These are phyloP conservation scores for Aplysina aerophoba DNA, from an alignment of 37 sponge, comb jelly and placozoan genomes.

Conservation along the genomic window DNA sequence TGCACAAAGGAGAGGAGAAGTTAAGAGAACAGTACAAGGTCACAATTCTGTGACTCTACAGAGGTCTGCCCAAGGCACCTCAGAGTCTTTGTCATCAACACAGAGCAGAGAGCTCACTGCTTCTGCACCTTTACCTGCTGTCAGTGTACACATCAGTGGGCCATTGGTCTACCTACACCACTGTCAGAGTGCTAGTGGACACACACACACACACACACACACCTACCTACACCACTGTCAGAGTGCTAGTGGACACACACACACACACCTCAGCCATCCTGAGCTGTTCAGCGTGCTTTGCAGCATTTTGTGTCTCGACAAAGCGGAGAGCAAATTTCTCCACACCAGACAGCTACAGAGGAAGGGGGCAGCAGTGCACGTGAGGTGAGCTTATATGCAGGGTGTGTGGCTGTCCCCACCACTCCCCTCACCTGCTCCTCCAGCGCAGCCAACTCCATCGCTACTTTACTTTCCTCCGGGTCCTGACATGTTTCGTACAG, in stretches of 20 bases:
- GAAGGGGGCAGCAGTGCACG: not conserved
- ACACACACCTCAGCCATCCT: slow-evolving; percentile 74
- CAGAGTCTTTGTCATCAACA: too few relatives aligned
- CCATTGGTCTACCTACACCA: too few relatives aligned
- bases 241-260: too few relatives aligned
- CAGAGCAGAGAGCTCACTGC: too few relatives aligned
- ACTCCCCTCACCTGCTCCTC: slow-evolving; percentile 30
- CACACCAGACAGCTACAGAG: slow-evolving; percentile 68
- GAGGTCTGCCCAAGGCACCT: too few relatives aligned
- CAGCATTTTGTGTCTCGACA: slow-evolving; percentile 78
- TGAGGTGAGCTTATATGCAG: not conserved
- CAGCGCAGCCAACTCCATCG: slow-evolving; percentile 9
- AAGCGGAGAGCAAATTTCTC: slow-evolving; percentile 78
- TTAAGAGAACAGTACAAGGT: too few relatives aligned
- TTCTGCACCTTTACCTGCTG: too few relatives aligned
- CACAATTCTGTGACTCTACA: too few relatives aligned
- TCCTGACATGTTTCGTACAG: not conserved
- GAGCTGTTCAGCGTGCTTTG: slow-evolving; percentile 63
- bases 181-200: too few relatives aligned
- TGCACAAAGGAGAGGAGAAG: not conserved
- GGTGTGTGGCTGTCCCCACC: not conserved
- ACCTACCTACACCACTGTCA: not conserved
- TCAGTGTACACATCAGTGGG: too few relatives aligned
- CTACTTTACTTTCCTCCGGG: slow-evolving; percentile 23
- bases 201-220: not conserved